Evolutionary conservation across 2,888 invertebrate species (phyloP), one percentile per base, ranked within the genome.

Genomic region (Pterostichus madidus): DNA sequence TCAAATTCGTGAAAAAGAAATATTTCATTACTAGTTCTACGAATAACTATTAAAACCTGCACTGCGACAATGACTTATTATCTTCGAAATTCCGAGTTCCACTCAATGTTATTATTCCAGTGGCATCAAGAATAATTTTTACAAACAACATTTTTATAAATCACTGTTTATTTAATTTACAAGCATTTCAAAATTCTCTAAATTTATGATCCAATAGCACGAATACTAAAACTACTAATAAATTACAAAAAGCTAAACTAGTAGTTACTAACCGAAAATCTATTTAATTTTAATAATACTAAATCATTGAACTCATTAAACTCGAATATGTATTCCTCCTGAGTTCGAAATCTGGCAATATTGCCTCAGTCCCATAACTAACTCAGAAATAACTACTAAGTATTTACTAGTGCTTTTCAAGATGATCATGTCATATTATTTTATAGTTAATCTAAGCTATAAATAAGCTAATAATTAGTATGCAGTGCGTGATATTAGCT

Each of bases 351-450:
- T 1, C 39, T 10, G 44, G 44, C 44, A 13, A 71, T 44, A 39
- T 71, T 8, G 39, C 68, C 6, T 17, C 15, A 39, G 11, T 71
- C 11, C 6, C 39, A 39, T 39, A 39, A 39, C 56, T 39, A 39
- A 39, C 56, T 56, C 56, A 56, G 13, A 56, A 56, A 56, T 56
- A 17, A 24, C 24, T 24, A 24, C 24, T 24, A 24, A 2, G 8
- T 17, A 17, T 56, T 56, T 56, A 56, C 56, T n/a, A n/a, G 13
- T 10, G 13, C n/a, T 49, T 49, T 5, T 49, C 46, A 11, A 44
- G 61, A 81, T 81, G 75, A 81, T 81, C 81, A 81, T 75, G 81
- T 81, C 81, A 81, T 44, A 81, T 81, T 81, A 81, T 61, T 81
- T 81, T 81, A 81, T 81, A 81, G 73, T 61, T 75, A 75, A 81